Base-by-base conservation (phyloP, 2,888 invertebrate genomes). In the Harpalus rubripes region DNA sequence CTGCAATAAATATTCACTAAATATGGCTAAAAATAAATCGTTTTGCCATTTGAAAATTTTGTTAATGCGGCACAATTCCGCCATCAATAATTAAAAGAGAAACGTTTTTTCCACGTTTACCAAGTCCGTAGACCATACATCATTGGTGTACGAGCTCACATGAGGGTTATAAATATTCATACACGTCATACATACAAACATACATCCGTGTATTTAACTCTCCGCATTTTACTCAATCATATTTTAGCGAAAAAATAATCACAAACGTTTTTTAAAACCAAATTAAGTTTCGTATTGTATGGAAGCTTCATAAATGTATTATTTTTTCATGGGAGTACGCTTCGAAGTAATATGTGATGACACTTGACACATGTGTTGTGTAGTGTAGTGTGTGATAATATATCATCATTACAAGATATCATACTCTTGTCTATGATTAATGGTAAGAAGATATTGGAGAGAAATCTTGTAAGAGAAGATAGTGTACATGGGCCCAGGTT, bases 161-260 rank as follows among this genome's bases (percentile, higher is more conserved):
- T 8, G n/a, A 32, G 68, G 68, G 26, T 68, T 7, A 68, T 68
- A 68, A 68, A 68, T 68, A 68, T 68, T 68, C 26, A 68, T 68
- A 68, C 32, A n/a, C 15, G 68, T 68, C n/a, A 68, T 39, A 68
- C 39, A 10, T 10, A 26, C 32, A 68, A 5, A 63, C 22, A 22
- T 26, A 22, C 32, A 39, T 32, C 32, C 68, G 15, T 6, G 26
- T 22, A 63, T 63, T 59, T 59, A 59, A 59, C 59, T 59, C 59
- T 5, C 59, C 18, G 59, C 1, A 59, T 15, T 16, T 59, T 59
- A 59, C 18, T 59, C 7, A 52, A 52, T 52, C 44, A 52, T 52
- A 52, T 52, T 52, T 52, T 52, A 52, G 44, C 44, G 44, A 32
- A 32, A 32, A 32, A 1, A 32, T 32, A 32, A 32, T 32, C 32